Base-by-base conservation (phyloP, 2,113 vertebrate species). In the Eclectus roratus region DNA sequence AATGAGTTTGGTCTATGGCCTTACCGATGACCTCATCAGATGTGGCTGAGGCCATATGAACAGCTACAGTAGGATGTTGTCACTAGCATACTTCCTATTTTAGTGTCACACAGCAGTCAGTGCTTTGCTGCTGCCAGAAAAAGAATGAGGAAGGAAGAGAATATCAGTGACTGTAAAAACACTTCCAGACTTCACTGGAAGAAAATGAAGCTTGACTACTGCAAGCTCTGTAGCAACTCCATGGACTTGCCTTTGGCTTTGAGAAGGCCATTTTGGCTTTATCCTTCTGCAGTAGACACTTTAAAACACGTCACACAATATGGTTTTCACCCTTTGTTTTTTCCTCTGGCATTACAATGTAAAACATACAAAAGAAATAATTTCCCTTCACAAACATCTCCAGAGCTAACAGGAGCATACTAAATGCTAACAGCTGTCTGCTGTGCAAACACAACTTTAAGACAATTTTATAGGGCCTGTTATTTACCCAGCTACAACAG, bases 401-500 rank as follows among this genome's bases (percentile, higher is more conserved):
- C 49, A 79, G 69, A 76, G 56, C 39, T 68, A 73, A 43, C 43
- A 56, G 46, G 10, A 95, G 53, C 64, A 89, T 33, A 37, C 64
- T 13, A 11, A 87, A 61, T 29, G 81, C 72, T 56, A n/a, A 56
- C 20, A 56, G 55, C 55, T 92, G 25, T 53, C 56, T 93, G 73
- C 65, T 76, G 28, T 47, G 37, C 66, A 90, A 96, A 95, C 64
- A 93, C 74, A 94, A 76, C 72, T 93, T 83, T 74, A 72, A 89
- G 55, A 72, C 70, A 72, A 87, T 87, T 91, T 96, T 95, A 96
- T 76, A 74, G 73, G 55, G 52, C 29, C 52, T 93, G 43, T 90
- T 97, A 96, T 97, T 97, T 96, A 94, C 80, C 77, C 88, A 92
- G 81, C 78, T 74, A 13, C 41, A 96, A 88, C 65, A 91, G 61